Percentiles rank a stretch among this genome's conserved stretches.
These are phyloP conservation scores for Leucosticte australis DNA, from an alignment of 2,113 vertebrate genomes.

Conservation along the genomic window DNA sequence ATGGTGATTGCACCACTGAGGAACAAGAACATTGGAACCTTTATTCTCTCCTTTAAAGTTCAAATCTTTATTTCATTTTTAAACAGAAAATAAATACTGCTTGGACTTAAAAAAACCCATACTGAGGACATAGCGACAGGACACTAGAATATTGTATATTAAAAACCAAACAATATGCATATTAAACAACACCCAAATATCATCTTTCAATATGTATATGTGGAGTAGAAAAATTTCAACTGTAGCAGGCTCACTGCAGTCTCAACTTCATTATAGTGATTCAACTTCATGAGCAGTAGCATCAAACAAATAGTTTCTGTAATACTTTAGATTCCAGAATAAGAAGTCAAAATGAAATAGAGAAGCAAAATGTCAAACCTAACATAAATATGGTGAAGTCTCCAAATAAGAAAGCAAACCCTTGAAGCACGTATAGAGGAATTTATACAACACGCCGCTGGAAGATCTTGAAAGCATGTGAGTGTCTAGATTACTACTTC, in stretches of 20 bases:
- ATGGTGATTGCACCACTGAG: neutral
- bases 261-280: neutral
- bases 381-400: neutral
- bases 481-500: neutral
- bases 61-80: neutral
- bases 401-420: neutral
- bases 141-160: neutral
- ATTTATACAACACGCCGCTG: neutral
- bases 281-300: neutral
- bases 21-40: neutral
- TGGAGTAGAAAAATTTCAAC: neutral
- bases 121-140: neutral
- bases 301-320: neutral
- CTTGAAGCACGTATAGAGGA: fast-evolving
- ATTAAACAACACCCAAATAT: neutral
- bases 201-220: neutral
- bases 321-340: neutral
- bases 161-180: neutral
- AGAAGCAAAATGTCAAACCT: neutral
- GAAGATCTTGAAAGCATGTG: neutral
- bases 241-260: neutral
- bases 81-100: neutral
- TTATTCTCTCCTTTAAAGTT: neutral
- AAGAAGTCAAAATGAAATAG: neutral
- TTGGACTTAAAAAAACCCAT: neutral